These are phyloP conservation scores for Sebastes umbrosus DNA, from an alignment of 2,797 vertebrate genomes.

Conservation along the genomic window DNA sequence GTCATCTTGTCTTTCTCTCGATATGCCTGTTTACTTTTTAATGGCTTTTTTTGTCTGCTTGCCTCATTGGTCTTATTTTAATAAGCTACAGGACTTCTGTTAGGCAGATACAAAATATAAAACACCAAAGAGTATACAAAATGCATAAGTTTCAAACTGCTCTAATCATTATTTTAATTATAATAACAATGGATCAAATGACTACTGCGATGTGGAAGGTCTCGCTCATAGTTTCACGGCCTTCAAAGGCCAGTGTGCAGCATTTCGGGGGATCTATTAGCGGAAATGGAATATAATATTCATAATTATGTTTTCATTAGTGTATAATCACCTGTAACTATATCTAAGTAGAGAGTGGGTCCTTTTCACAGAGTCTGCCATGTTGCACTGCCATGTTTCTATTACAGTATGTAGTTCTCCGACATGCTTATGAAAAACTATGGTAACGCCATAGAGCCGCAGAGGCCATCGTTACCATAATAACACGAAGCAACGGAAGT, in stretches of 20 bases:
- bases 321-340: neutral
- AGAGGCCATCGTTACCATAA: too few relatives aligned
- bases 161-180: neutral
- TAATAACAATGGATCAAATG: neutral
- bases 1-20: constrained; percentile 37
- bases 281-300: neutral
- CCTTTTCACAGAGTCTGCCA: fast-evolving
- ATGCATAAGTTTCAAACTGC: neutral
- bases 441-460: too few relatives aligned
- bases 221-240: neutral
- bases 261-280: neutral
- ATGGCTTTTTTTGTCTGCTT: neutral
- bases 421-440: too few relatives aligned
- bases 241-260: neutral
- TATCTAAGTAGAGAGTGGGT: too few relatives aligned
- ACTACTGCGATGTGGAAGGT: neutral
- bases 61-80: neutral
- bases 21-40: constrained; percentile 4
- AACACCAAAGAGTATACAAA: neutral
- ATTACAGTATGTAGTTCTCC: too few relatives aligned
- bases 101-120: neutral
- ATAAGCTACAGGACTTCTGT: neutral
- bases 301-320: neutral
- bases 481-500: too few relatives aligned
- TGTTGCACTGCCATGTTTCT: too few relatives aligned